phyloP scores from a whole-genome alignment of 2,113 vertebrate species.

The Lathamus discolor region DNA sequence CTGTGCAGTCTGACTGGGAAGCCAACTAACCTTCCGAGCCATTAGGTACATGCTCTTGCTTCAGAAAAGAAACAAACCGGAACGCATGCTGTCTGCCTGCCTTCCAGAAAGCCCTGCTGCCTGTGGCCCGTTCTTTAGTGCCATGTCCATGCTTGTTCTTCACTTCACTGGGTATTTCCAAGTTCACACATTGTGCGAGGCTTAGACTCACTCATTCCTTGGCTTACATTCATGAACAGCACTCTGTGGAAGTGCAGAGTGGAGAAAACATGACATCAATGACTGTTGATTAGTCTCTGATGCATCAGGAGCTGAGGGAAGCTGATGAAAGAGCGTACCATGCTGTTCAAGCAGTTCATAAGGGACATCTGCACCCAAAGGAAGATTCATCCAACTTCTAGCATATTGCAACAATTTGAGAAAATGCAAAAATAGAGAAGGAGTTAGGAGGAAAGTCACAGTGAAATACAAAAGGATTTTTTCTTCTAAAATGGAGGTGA shows the following conservation, averaged over 20 bases:
- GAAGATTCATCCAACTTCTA: background rate
- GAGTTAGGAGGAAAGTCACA: background rate
- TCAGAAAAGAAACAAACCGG: accelerated
- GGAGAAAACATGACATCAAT: background rate
- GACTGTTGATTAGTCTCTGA: background rate
- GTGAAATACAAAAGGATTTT: background rate
- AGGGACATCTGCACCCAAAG: background rate
- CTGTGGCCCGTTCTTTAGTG: accelerated
- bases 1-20: background rate
- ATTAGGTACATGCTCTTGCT: background rate
- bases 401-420: accelerated
- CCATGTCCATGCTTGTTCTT: background rate
- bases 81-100: background rate
- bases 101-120: accelerated
- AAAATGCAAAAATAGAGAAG: background rate
- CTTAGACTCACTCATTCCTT: background rate
- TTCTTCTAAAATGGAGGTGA: background rate
- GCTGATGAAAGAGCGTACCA: background rate
- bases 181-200: accelerated
- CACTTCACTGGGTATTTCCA: background rate
- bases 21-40: background rate
- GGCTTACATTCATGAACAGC: background rate
- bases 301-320: background rate
- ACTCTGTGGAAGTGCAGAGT: background rate
- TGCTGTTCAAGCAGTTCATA: background rate